phyloP scores from a whole-genome alignment of 1,140 invertebrate genomes.

The Metopolophium dirhodum region DNA sequence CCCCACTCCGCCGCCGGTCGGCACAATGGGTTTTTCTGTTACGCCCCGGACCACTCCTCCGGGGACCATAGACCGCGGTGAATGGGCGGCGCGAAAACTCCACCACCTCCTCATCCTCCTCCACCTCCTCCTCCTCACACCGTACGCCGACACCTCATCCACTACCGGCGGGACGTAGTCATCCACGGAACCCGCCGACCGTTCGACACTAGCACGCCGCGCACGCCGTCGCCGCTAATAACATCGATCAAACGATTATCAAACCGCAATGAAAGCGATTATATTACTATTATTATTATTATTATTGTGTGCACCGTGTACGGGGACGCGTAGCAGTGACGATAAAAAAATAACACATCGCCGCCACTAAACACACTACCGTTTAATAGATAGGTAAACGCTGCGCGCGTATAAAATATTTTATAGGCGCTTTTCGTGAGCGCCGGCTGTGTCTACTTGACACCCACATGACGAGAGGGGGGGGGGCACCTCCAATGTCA shows the following conservation, averaged over 20 bases:
- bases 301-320: not conserved
- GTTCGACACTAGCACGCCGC: not conserved
- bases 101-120: not conserved
- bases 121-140: not conserved
- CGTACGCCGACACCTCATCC: not conserved
- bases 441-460: too few species aligned
- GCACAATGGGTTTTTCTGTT: conserved; percentile 49
- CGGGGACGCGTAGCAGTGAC: not conserved
- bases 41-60: conserved; percentile 53
- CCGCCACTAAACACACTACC: conserved; percentile 4
- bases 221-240: not conserved
- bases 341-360: not conserved
- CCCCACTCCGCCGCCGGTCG: not conserved
- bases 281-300: not conserved
- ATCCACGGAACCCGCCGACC: not conserved
- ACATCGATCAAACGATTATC: conserved; percentile 55
- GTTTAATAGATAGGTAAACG: not conserved
- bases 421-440: not conserved
- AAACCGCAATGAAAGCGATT: conserved; percentile 34
- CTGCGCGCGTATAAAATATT: not conserved
- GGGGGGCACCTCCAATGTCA: too few species aligned
- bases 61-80: not conserved
- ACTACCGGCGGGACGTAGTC: not conserved
- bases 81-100: conserved; percentile 39
- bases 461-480: too few species aligned